A percentile compares a stretch with the other conserved stretches of the same genome.
Conservation (phyloP, 2,888 invertebrate genomes). For the Blera fallax region DNA sequence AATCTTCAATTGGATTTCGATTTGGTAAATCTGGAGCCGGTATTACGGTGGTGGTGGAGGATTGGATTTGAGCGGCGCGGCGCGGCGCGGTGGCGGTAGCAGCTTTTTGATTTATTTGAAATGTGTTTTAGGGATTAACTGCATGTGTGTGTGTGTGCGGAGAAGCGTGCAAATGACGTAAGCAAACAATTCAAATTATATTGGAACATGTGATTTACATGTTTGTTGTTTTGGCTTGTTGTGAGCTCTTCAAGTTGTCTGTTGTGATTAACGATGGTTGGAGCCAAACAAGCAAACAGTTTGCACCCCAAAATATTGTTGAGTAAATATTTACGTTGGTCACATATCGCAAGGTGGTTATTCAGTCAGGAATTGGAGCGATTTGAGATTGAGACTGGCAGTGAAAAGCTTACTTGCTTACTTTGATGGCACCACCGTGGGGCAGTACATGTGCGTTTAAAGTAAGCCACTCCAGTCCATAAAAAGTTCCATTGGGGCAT, state of each 20-base stretch:
- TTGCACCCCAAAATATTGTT: background rate
- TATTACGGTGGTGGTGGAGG: background rate
- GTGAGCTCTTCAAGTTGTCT: constrained; percentile 21
- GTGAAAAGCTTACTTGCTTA: no score
- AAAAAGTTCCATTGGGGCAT: no score
- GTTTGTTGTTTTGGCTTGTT: constrained; percentile 10
- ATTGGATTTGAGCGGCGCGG: constrained; percentile 14
- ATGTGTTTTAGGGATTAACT: constrained; percentile 27
- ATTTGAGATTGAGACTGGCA: no score
- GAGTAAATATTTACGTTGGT: constrained; percentile 16
- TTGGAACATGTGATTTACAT: constrained; percentile 2
- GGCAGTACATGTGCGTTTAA: no score
- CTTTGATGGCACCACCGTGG: no score
- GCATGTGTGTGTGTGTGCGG: background rate
- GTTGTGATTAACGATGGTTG: constrained; percentile 37
- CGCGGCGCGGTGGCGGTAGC: no score
- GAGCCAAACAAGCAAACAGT: constrained; percentile 14
- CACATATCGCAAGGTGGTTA: constrained; percentile 7
- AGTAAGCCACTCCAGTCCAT: no score
- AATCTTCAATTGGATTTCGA: constrained; percentile 62
- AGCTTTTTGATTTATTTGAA: constrained; percentile 49
- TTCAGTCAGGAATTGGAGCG: background rate
- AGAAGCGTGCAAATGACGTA: constrained; percentile 22
- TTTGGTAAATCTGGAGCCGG: constrained; percentile 31
- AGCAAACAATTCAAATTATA: constrained; percentile 3